Evolutionary conservation across 1,140 invertebrate species (phyloP), one percentile per base, ranked within the genome.

Genomic region (Heterodera carotae): DNA sequence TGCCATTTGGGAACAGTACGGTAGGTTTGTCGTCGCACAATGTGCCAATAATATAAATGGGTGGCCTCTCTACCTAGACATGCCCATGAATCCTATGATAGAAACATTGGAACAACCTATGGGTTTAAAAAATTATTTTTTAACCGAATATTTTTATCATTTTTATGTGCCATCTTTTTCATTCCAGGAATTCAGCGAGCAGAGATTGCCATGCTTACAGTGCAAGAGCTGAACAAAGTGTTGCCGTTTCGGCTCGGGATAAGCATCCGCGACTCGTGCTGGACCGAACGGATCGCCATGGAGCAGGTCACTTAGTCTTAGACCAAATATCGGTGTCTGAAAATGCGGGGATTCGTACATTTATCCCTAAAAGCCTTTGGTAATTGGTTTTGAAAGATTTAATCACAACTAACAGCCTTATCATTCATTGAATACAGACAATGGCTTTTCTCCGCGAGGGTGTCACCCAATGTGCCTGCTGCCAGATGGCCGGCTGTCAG

Each of bases 261-360:
- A 73, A 92, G 93, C 85, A 93, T 93, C 56, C 88, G 93, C 27
- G 93, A 94, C 86, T 92, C 92, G 7, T 94, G 93, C 86, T 94
- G 93, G 93, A 92, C 92, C 80, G 91, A 89, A 86, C 91, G 92
- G 2, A 92, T 93, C 18, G 92, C 93, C 25, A 89, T 93, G 56
- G 92, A 93, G 87, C 92, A 93, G 82, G 29, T 70, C 56, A n/a
- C 48, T 4, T n/a, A n/a, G n/a, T n/a, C n/a, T n/a, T n/a, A n/a
- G n/a, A n/a, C n/a, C n/a, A n/a, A n/a, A n/a, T n/a, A n/a, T n/a
- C n/a, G n/a, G n/a, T n/a, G n/a, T n/a, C n/a, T n/a, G n/a, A n/a
- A n/a, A n/a, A n/a, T n/a, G n/a, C n/a, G n/a, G n/a, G n/a, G n/a
- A n/a, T n/a, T n/a, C n/a, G n/a, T n/a, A n/a, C n/a, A n/a, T n/a